Evolutionary conservation across 2,113 vertebrate genomes (phyloP).

Genomic region (Cynocephalus volans): DNA sequence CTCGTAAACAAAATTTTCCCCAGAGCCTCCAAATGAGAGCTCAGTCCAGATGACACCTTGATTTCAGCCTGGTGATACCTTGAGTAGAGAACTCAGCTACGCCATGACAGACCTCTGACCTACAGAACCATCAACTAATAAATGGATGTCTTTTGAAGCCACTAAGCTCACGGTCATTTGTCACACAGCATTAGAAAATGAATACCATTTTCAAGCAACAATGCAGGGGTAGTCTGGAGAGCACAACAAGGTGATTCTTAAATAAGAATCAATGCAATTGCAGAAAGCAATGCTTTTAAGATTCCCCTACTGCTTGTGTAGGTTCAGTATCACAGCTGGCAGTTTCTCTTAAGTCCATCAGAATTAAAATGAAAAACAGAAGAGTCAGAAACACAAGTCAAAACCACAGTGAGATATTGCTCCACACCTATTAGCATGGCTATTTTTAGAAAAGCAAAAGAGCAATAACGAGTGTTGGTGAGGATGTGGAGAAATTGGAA

Average conservation of each 20-base stretch:
- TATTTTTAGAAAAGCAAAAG: background rate
- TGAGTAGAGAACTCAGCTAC: background rate
- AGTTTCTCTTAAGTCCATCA: background rate
- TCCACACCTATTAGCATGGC: background rate
- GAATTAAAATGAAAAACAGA: slow-evolving; percentile 25
- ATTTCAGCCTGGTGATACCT: background rate
- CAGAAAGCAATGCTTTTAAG: background rate
- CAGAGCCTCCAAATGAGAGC: background rate
- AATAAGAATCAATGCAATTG: background rate
- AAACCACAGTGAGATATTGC: background rate
- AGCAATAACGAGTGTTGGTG: background rate
- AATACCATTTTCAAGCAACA: background rate
- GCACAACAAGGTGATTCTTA: background rate
- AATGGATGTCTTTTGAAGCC: background rate
- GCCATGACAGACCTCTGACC: background rate
- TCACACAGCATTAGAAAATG: background rate
- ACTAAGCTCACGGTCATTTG: background rate
- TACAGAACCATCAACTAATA: background rate
- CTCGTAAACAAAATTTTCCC: background rate
- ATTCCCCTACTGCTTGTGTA: background rate
- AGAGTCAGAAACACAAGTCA: background rate
- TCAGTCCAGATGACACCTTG: background rate
- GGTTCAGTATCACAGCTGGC: background rate
- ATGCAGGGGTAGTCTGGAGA: background rate
- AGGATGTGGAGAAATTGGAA: background rate